phyloP scores from a whole-genome alignment of 1,140 invertebrate species.

The Halictus rubicundus region DNA sequence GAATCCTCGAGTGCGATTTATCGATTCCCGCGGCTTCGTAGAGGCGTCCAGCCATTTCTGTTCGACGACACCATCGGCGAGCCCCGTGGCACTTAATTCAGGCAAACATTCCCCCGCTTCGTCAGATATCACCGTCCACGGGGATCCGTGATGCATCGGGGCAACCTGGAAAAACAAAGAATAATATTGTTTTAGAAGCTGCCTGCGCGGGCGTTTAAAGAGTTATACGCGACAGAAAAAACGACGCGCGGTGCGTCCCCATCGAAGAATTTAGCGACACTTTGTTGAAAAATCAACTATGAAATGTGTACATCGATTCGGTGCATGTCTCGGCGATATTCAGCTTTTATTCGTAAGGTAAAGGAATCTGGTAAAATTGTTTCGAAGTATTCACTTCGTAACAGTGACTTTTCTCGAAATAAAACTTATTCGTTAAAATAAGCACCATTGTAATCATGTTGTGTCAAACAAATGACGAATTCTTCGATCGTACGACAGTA shows the following conservation, averaged over 20 bases:
- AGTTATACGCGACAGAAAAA: not conserved
- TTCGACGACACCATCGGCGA: not conserved
- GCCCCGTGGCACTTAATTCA: not conserved
- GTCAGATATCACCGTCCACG: not conserved
- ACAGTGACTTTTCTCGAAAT: no score
- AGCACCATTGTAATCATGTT: no score
- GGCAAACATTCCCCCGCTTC: not conserved
- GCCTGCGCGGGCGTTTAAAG: not conserved
- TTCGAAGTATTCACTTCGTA: no score
- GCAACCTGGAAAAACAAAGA: not conserved
- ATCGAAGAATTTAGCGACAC: not conserved
- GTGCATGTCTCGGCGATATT: no score
- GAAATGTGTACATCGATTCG: no score
- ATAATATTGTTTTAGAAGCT: not conserved
- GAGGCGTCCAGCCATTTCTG: not conserved
- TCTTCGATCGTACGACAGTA: no score
- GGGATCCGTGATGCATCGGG: not conserved
- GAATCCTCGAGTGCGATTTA: not conserved
- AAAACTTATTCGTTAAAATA: no score
- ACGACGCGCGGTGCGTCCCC: no score
- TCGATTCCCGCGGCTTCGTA: not conserved
- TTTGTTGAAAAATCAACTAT: no score
- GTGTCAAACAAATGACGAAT: no score
- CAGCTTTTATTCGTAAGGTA: no score
- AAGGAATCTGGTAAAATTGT: no score